phyloP scores from a whole-genome alignment of 2,888 invertebrate species.

The Girardia tigrina region DNA sequence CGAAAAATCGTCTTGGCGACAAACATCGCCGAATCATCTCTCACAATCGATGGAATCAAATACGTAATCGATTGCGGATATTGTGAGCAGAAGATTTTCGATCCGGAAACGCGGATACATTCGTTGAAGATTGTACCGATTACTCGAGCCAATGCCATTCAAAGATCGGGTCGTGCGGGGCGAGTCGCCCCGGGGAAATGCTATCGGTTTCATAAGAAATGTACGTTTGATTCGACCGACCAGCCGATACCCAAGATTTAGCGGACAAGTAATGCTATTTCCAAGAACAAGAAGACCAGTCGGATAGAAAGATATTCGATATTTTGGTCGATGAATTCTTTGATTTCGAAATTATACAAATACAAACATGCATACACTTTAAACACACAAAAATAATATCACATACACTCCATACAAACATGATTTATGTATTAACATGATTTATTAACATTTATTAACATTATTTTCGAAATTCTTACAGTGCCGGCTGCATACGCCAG shows the following conservation, averaged over 20 bases:
- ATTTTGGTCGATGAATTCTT: too few species aligned
- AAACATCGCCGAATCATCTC: slow-evolving; percentile 94
- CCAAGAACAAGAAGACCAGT: too few species aligned
- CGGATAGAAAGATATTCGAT: too few species aligned
- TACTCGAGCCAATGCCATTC: slow-evolving; percentile 85
- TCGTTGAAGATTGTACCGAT: slow-evolving; percentile 84
- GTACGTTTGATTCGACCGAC: slow-evolving; percentile 95
- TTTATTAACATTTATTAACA: too few species aligned
- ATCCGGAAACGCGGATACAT: slow-evolving; percentile 94
- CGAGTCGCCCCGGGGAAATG: slow-evolving; percentile 85
- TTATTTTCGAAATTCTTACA: too few species aligned
- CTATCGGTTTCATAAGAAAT: slow-evolving; percentile 88
- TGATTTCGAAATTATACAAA: too few species aligned
- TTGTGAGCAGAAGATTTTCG: slow-evolving; percentile 91
- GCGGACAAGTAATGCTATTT: too few species aligned
- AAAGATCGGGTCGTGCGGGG: slow-evolving; percentile 80
- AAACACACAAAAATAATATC: too few species aligned
- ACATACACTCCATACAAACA: too few species aligned
- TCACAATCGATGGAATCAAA: slow-evolving; percentile 94
- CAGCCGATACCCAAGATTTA: slow-evolving; percentile 96
- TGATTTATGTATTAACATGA: too few species aligned
- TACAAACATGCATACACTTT: too few species aligned
- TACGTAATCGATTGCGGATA: slow-evolving; percentile 99
- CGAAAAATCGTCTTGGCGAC: slow-evolving; percentile 91
- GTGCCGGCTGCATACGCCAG: too few species aligned